phyloP scores from a whole-genome alignment of 2,113 vertebrate species.

The Trogon surrucura region DNA sequence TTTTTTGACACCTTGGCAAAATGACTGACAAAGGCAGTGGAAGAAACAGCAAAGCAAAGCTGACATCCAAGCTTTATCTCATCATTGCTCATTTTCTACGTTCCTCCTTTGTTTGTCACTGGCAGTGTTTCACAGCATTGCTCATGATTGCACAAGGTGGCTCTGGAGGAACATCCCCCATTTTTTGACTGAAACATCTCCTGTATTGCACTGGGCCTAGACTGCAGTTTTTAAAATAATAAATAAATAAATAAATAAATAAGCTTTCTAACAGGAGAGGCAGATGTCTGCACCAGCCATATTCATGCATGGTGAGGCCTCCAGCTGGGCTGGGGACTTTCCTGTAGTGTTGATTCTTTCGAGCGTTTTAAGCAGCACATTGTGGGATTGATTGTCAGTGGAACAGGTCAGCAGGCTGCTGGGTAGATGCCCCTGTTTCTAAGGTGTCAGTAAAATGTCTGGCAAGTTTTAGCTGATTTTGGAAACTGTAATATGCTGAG shows the following conservation, averaged over 20 bases:
- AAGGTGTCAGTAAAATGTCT: neutral
- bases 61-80: neutral
- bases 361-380: accelerated
- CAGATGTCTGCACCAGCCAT: neutral
- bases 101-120: neutral
- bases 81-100: neutral
- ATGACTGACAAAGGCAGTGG: neutral
- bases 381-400: neutral
- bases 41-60: neutral
- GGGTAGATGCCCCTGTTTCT: neutral
- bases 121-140: neutral
- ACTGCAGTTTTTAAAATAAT: neutral
- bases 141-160: accelerated
- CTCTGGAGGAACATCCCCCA: neutral
- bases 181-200: neutral
- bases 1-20: neutral
- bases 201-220: neutral
- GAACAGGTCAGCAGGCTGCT: neutral
- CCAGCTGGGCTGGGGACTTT: neutral
- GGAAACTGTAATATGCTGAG: neutral
- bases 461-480: neutral
- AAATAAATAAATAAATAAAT: too few species aligned
- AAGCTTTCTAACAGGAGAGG: neutral
- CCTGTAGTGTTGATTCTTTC: neutral
- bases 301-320: accelerated